Evolutionary conservation across 1,140 invertebrate genomes (phyloP).

Genomic region (Nymphalis io): DNA sequence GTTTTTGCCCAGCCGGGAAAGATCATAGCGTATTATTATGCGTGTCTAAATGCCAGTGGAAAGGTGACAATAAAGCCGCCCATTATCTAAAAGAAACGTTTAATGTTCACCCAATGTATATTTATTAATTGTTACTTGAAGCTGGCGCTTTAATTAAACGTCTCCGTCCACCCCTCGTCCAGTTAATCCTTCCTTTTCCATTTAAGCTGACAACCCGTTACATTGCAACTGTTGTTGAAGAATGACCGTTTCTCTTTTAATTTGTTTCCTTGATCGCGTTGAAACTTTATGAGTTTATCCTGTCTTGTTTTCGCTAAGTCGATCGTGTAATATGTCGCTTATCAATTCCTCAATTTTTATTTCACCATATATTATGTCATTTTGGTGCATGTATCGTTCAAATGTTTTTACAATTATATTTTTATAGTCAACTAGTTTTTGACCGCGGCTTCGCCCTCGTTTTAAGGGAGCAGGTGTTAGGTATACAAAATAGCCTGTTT

Average conservation of each 20-base stretch:
- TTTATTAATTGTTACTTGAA: conserved; percentile 7
- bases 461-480: no score
- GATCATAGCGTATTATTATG: no score
- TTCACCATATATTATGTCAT: no score
- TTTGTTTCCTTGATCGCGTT: conserved; percentile 12
- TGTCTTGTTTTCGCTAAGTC: not conserved
- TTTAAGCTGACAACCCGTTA: conserved; percentile 21
- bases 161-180: conserved; percentile 7
- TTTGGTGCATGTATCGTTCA: no score
- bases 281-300: not conserved
- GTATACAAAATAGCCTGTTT: no score
- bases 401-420: no score
- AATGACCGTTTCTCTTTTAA: conserved; percentile 14
- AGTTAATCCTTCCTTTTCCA: conserved; percentile 19
- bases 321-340: not conserved
- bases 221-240: conserved; percentile 1
- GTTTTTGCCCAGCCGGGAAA: no score
- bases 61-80: no score
- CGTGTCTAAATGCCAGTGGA: no score
- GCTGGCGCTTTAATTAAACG: conserved; percentile 10
- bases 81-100: not conserved
- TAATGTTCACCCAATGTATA: not conserved
- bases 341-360: no score
- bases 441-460: no score
- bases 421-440: no score